Evolutionary conservation across 1,140 invertebrate species (phyloP), one percentile per base, ranked within the genome.

Genomic region (Metopolophium dirhodum): DNA sequence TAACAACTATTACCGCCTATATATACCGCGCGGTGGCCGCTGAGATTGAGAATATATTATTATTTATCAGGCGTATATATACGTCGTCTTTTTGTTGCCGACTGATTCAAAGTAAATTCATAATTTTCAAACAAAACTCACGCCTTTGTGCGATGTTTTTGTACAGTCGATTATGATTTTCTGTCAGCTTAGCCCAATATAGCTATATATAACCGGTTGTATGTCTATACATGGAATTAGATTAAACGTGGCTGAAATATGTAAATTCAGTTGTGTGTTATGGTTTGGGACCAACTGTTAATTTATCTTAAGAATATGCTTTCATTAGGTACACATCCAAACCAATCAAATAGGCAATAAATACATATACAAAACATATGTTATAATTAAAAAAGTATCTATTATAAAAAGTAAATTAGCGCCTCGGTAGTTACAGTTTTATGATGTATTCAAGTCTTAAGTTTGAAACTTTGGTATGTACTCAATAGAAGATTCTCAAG

Each of bases 1-100:
- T 77, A 77, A 77, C 61, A 77, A 77, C 61, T 77, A 77, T 77
- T 77, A 68, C 61, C 61, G 61, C 61, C 11, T 68, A 77, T 77
- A 77, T n/a, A 54, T 54, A 54, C 51, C 51, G 51, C 51, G 51
- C n/a, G 61, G 61, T 77, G 61, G n/a, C 61, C 61, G 14, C 30
- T 18, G 61, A 77, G 61, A 77, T 77, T n/a, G 30, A n/a, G 61
- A 77, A 77, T 77, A 77, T 77, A 77, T 77, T 77, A 77, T 77
- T 77, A 77, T 77, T 77, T 77, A 77, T 77, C 30, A 77, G 30
- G 30, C 22, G 6, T 54, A 23, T 30, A 61, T 18, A 7, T 22
- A 22, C 11, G 1, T 14, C 30, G 11, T 77, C 14, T 77, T 77
- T 77, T 77, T 18, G 30, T 77, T 77, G 61, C n/a, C 4, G 30